Percentiles rank a stretch among this genome's conserved stretches.
Evolutionary conservation across 2,888 invertebrate genomes (phyloP).

Genomic region (Phoenoteleia sp.): DNA sequence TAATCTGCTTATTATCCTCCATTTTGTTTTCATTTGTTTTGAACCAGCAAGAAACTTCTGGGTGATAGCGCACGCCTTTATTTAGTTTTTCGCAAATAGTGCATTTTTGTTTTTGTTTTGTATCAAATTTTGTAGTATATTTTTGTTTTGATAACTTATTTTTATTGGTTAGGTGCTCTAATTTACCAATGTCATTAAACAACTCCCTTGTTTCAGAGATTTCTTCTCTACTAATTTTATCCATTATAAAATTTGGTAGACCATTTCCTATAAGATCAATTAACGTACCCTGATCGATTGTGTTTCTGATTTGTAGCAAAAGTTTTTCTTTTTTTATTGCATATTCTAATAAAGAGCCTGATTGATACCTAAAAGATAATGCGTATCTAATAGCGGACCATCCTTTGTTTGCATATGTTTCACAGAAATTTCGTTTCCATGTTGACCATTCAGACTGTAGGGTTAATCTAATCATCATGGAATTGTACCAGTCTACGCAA

Average conservation of each 20-base stretch:
- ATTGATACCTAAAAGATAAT: conserved; percentile 50
- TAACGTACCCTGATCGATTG: too few relatives aligned
- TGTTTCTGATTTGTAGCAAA: too few relatives aligned
- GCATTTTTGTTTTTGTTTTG: conserved; percentile 73
- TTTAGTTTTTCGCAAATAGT: conserved; percentile 74
- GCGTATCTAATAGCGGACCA: conserved; percentile 67
- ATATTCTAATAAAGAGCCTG: conserved; percentile 68
- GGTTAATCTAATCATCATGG: conserved; percentile 50
- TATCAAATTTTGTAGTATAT: conserved; percentile 40
- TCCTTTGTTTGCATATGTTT: conserved; percentile 64
- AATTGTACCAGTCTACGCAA: conserved; percentile 72
- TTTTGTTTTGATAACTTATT: conserved; percentile 68
- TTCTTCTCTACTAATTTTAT: conserved; percentile 79
- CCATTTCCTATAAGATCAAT: conserved; percentile 79
- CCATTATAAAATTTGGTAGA: conserved; percentile 77
- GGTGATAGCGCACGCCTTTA: conserved; percentile 72
- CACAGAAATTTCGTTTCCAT: conserved; percentile 48
- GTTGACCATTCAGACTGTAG: conserved; percentile 42
- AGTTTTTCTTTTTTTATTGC: conserved; percentile 71
- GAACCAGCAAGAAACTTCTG: conserved; percentile 72
- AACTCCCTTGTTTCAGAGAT: conserved; percentile 77
- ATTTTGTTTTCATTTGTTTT: conserved; percentile 59
- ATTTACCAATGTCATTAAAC: conserved; percentile 78
- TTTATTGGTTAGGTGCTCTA: conserved; percentile 77
- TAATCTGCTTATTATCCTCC: conserved; percentile 47